Base-by-base conservation (phyloP, 2,888 invertebrate genomes). In the Yponomeuta sedellus region DNA sequence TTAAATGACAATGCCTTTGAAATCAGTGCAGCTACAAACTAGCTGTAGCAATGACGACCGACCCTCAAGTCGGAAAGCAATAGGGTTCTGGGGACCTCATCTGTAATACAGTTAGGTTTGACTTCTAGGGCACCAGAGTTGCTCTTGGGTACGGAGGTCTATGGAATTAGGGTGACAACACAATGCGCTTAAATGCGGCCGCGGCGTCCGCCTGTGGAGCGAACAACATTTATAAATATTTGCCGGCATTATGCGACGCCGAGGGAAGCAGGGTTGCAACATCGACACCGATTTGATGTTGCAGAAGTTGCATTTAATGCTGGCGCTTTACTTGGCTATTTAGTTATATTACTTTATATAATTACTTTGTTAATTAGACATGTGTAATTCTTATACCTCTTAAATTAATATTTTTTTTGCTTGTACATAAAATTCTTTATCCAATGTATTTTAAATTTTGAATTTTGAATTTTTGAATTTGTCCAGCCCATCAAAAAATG, bases 201-300 rank as follows among this genome's bases (percentile, higher is more conserved):
- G 70, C 73, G 74, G 44, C 80, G 82, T 80, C 80, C 82, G 77
- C 77, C 76, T 74, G 78, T 77, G 77, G 66, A 77, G 77, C 80
- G 83, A 83, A 83, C 84, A 90, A 90, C 89, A 91, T 90, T 91
- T 89, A 89, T 83, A 90, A 89, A 91, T 89, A 91, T 91, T 90
- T 89, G 86, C 73, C 77, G 78, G 78, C 77, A 78, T 83, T 83
- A 85, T 85, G 81, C 80, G 74, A 73, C 70, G 73, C 74, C 72
- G 74, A 68, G 68, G 68, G 58, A 10, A 22, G 64, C 39, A 62
- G 12, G 20, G 28, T 52, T 52, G 44, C 16, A 52, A 52, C 44
- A 52, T 52, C 16, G 12, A 12, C 44, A 52, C 44, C 16, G 44
- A 16, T 52, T 10, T 12, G 44, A 52, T 16, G 8, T 16, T 16